phyloP scores from a whole-genome alignment of 92 coral and sea anemone species.

The Blastomussa wellsi region DNA sequence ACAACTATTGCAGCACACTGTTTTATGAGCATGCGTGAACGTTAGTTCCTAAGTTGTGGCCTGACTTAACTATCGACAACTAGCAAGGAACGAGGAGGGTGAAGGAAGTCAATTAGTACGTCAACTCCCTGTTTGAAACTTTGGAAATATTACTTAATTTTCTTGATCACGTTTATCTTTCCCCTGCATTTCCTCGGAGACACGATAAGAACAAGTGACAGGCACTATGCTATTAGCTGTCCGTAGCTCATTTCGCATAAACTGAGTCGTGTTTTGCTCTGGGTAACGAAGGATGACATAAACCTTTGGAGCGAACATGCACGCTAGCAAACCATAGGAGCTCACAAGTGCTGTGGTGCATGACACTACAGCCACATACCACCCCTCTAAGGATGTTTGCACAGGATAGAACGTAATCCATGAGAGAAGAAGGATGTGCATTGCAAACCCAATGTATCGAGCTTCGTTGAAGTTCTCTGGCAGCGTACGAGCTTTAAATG shows the following conservation, averaged over 20 bases:
- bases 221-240: constrained; percentile 36
- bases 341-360: constrained; percentile 66
- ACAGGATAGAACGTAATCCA: constrained; percentile 74
- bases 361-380: constrained; percentile 71
- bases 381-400: constrained; percentile 59
- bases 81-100: too few relatives aligned
- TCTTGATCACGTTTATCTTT: neutral
- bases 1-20: too few relatives aligned
- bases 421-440: constrained; percentile 67
- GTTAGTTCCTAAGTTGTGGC: too few relatives aligned
- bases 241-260: constrained; percentile 60
- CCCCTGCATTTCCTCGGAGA: neutral
- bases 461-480: constrained; percentile 81
- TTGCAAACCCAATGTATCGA: constrained; percentile 65
- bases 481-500: constrained; percentile 67
- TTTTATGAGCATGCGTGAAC: too few relatives aligned
- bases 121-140: neutral
- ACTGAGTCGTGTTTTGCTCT: constrained; percentile 63
- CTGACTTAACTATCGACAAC: too few relatives aligned
- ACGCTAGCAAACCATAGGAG: constrained; percentile 60
- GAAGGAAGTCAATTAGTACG: too few relatives aligned
- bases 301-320: constrained; percentile 64
- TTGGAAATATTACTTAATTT: neutral
- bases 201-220: neutral
- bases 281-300: constrained; percentile 61